Evolutionary conservation across 2,113 vertebrate genomes (phyloP), one percentile per base, ranked within the genome.

Genomic region (Neodontobutis hainanensis): DNA sequence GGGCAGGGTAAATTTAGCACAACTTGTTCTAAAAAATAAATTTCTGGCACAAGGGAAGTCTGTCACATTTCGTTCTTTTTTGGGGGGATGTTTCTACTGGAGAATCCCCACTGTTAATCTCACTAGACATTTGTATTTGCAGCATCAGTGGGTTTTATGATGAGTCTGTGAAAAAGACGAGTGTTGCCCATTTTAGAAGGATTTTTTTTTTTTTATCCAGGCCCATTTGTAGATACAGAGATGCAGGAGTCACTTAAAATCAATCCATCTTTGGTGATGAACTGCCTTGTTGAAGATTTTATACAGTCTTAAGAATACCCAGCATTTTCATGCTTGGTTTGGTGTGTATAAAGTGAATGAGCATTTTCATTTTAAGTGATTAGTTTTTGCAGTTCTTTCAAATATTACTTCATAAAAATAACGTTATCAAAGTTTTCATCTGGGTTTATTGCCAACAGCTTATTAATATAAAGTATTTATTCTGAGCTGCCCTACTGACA

Each of bases 1-100:
- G 36, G 50, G 11, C 60, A 42, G 62, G n/a, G n/a, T 75, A 81
- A 16, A 87, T 82, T 68, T 85, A 71, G 69, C 80, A 55, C 45
- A 51, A 11, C 16, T 36, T 65, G 35, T 12, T 15, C 53, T 55
- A 32, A 56, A 35, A 68, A 62, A 70, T 34, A 52, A 66, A 63
- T 34, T 34, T 14, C 10, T 34, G 12, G 11, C 11, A 56, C 19
- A 11, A 27, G 11, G 35, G 49, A 51, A 57, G 61, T 67, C 58
- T 74, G 60, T 55, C 44, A 47, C 50, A 70, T 70, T 11, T 47
- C 50, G 42, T 4, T 58, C 43, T 70, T 63, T 71, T 27, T 52
- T 51, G 19, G 19, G 12, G 46, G 40, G 70, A 49, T 15, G 38
- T 43, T 61, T 65, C 48, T 43, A 16, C 9, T 15, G 49, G 46